Evolutionary conservation across 2,888 invertebrate genomes (phyloP).

Genomic region (Eristalis arbustorum): DNA sequence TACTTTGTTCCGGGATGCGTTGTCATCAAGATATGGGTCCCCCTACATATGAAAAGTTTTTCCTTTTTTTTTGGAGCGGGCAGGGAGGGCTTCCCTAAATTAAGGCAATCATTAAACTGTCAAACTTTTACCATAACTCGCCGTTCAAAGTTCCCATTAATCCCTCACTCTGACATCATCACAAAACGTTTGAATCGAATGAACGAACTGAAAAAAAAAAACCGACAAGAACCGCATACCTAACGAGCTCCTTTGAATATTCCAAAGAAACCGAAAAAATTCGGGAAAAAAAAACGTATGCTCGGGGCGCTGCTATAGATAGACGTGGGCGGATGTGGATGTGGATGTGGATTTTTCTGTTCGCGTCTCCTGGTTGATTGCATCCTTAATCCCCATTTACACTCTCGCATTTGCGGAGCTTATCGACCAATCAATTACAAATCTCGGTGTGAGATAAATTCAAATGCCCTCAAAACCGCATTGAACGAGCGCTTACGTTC

Average conservation of each 20-base stretch:
- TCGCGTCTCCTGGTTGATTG: constrained; percentile 47
- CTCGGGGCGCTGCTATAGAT: not conserved
- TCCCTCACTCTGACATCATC: constrained; percentile 12
- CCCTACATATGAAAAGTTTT: not conserved
- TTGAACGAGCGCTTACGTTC: constrained; percentile 5
- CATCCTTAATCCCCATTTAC: constrained; percentile 62
- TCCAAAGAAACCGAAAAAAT: not conserved
- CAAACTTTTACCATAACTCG: constrained; percentile 8
- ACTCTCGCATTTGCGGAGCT: constrained; percentile 49
- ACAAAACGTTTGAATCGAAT: constrained; percentile 3
- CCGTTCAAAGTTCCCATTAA: constrained; percentile 26
- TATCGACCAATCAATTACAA: constrained; percentile 66
- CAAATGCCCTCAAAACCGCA: constrained; percentile 37
- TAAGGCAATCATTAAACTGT: constrained; percentile 27
- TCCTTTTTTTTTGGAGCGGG: not conserved
- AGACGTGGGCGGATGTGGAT: too few relatives aligned
- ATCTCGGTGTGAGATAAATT: constrained; percentile 49
- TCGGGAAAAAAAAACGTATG: not conserved
- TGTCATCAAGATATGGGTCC: not conserved
- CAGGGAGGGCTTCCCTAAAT: constrained; percentile 6
- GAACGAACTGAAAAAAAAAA: not conserved
- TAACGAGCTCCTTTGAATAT: constrained; percentile 28
- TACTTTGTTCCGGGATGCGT: not conserved
- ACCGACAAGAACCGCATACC: not conserved
- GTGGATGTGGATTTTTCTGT: constrained; percentile 4